These are phyloP conservation scores for Parazoanthus atlanticus DNA, from an alignment of 92 coral and sea anemone genomes.

Conservation along the genomic window DNA sequence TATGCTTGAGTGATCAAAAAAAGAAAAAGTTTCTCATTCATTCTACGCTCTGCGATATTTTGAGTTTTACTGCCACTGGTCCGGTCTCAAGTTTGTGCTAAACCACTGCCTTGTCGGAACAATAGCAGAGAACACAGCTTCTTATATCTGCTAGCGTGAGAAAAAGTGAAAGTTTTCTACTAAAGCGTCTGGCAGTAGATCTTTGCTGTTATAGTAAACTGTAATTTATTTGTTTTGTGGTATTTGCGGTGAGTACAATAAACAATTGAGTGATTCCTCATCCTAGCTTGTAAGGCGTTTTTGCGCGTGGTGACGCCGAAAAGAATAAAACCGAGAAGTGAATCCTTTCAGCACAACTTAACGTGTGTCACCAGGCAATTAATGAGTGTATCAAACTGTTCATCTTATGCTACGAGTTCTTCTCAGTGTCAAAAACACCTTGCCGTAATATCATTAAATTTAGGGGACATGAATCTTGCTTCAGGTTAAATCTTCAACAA, in stretches of 20 bases:
- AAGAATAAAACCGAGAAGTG: not conserved
- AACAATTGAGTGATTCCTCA: not conserved
- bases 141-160: not conserved
- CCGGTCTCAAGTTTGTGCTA: not conserved
- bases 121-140: not conserved
- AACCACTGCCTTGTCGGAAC: not conserved
- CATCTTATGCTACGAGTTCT: no score
- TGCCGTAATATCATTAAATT: no score
- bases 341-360: not conserved
- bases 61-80: not conserved
- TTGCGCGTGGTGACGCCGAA: not conserved
- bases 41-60: not conserved
- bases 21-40: not conserved
- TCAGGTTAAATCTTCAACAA: no score
- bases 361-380: no score
- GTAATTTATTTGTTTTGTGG: not conserved
- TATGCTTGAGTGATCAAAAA: conserved; percentile 21
- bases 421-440: no score
- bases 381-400: no score
- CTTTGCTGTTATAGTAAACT: not conserved
- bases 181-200: not conserved
- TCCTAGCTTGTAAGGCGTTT: not conserved
- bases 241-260: not conserved
- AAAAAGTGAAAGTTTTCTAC: not conserved
- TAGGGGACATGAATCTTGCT: no score